These are phyloP conservation scores for Stigmatopora argus DNA, from an alignment of 2,113 vertebrate genomes.

Conservation along the genomic window DNA sequence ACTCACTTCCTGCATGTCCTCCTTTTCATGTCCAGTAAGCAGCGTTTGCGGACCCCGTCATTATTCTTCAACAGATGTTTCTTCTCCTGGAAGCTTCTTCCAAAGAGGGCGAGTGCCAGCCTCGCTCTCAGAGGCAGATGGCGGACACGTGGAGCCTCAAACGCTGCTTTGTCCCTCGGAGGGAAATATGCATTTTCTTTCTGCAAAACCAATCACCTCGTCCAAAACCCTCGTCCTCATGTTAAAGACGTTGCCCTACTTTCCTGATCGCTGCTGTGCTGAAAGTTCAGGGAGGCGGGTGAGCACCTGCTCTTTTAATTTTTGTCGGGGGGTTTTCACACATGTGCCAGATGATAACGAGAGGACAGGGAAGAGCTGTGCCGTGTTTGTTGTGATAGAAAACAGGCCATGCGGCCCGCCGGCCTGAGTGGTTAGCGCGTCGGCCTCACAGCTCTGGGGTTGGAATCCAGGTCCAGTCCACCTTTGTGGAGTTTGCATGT, in stretches of 20 bases:
- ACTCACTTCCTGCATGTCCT: constrained; percentile 25
- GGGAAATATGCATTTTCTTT: constrained; percentile 12
- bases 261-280: constrained; percentile 50
- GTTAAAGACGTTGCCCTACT: constrained; percentile 43
- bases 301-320: constrained; percentile 52
- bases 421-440: too few relatives aligned
- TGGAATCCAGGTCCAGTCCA: too few relatives aligned
- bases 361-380: not conserved
- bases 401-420: not conserved
- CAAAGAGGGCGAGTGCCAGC: constrained; percentile 50
- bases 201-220: constrained; percentile 27
- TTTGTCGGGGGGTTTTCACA: constrained; percentile 28
- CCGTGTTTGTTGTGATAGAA: constrained; percentile 7
- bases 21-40: constrained; percentile 27
- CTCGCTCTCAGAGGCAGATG: constrained; percentile 59
- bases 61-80: constrained; percentile 60
- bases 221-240: constrained; percentile 34
- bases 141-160: constrained; percentile 59
- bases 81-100: constrained; percentile 55
- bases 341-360: constrained; percentile 40
- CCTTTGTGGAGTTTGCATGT: too few relatives aligned
- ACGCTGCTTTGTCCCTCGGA: constrained; percentile 23
- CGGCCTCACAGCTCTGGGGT: too few relatives aligned
- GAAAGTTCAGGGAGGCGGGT: constrained; percentile 26
- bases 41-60: constrained; percentile 15